phyloP scores from a whole-genome alignment of 1,140 invertebrate genomes.

The Papilio polytes region DNA sequence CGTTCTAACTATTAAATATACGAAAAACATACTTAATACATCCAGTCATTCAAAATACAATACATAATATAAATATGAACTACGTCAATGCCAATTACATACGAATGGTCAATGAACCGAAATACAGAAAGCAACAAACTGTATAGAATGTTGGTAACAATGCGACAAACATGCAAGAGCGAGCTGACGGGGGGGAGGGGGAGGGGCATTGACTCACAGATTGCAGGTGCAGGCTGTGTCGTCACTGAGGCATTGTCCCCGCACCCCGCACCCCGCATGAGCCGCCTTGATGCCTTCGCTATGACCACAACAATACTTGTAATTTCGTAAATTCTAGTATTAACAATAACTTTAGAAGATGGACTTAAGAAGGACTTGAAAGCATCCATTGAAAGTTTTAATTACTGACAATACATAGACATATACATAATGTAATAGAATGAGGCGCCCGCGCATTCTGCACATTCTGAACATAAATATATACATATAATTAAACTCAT shows the following conservation, averaged over 20 bases:
- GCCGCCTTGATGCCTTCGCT: background rate
- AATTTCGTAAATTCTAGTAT: background rate
- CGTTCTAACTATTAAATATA: background rate
- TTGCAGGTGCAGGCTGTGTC: constrained; percentile 39
- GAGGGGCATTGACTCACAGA: constrained; percentile 40
- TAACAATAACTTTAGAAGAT: background rate
- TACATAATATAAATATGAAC: too few species aligned
- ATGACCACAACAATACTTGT: background rate
- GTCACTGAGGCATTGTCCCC: constrained; percentile 30
- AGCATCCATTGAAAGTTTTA: constrained; percentile 13
- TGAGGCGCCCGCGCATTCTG: constrained; percentile 13
- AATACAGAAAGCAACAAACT: background rate
- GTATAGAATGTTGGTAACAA: constrained; percentile 24
- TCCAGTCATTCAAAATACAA: too few species aligned
- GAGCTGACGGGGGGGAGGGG: background rate
- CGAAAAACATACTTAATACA: too few species aligned
- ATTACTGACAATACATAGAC: background rate
- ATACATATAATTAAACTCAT: too few species aligned
- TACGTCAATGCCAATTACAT: background rate
- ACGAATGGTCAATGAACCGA: background rate
- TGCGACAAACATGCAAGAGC: constrained; percentile 30
- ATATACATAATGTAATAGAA: constrained; percentile 13
- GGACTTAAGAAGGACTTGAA: background rate
- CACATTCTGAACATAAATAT: too few species aligned
- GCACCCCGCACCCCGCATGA: constrained; percentile 2